These are phyloP conservation scores for Crepidodera aurea DNA, from an alignment of 2,888 invertebrate genomes.

Conservation along the genomic window DNA sequence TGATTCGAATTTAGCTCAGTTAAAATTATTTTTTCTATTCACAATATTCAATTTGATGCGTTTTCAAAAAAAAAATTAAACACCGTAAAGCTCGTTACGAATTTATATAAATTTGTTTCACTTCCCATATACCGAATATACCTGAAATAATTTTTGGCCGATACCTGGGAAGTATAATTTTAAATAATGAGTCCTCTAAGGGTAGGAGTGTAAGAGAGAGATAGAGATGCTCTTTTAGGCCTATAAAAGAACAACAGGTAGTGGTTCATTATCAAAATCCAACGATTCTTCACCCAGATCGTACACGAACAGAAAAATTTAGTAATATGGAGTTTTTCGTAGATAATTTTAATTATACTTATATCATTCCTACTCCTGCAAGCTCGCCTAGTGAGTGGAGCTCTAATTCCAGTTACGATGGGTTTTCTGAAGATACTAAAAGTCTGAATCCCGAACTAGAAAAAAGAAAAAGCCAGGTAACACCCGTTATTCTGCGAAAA, in stretches of 20 bases:
- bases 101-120: constrained; percentile 29
- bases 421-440: constrained; percentile 52
- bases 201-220: constrained; percentile 43
- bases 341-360: constrained; percentile 54
- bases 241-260: constrained; percentile 53
- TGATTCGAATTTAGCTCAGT: too few relatives aligned
- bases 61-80: too few relatives aligned
- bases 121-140: constrained; percentile 22
- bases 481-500: constrained; percentile 80
- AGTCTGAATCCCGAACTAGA: constrained; percentile 44
- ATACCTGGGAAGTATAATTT: constrained; percentile 26
- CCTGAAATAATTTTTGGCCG: constrained; percentile 28
- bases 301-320: not conserved
- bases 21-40: too few relatives aligned
- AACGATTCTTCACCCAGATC: constrained; percentile 21
- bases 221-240: constrained; percentile 6
- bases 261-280: constrained; percentile 40
- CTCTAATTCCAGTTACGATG: constrained; percentile 52
- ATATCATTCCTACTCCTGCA: constrained; percentile 50
- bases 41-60: too few relatives aligned
- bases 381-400: constrained; percentile 45
- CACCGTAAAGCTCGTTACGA: constrained; percentile 22
- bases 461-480: constrained; percentile 63
- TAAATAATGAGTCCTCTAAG: constrained; percentile 27
- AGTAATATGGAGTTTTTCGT: constrained; percentile 44